Evolutionary conservation across 2,888 invertebrate genomes (phyloP).

Genomic region (Boloria selene): DNA sequence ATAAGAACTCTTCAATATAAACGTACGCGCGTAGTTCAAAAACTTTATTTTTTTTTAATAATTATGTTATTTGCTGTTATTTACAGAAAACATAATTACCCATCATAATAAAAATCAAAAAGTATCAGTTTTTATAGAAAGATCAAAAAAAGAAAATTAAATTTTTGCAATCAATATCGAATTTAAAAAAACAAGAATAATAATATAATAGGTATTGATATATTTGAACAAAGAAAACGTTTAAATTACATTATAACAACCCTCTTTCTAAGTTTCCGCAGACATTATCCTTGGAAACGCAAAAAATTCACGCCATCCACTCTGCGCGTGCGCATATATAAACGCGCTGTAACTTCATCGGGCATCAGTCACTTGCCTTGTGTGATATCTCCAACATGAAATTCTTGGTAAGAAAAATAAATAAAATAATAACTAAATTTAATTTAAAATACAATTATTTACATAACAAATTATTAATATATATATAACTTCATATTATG

Average conservation of each 20-base stretch:
- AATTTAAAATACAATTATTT: not conserved
- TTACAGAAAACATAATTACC: no score
- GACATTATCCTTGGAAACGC: conserved; percentile 53
- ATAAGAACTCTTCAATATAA: no score
- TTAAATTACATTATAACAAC: conserved; percentile 28
- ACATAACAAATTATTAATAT: not conserved
- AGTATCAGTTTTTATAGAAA: no score
- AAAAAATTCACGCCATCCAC: conserved; percentile 49
- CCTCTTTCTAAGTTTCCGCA: conserved; percentile 42
- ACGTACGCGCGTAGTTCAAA: no score
- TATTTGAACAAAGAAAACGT: conserved; percentile 19
- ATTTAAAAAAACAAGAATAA: no score
- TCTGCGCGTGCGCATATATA: conserved; percentile 52
- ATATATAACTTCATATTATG: not conserved
- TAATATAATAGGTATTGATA: no score
- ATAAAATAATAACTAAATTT: not conserved
- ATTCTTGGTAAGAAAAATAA: conserved; percentile 61
- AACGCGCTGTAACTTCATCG: conserved; percentile 47
- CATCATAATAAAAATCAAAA: no score
- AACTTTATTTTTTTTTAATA: no score
- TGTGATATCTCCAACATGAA: conserved; percentile 62
- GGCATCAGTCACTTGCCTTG: conserved; percentile 59
- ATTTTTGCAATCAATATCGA: no score
- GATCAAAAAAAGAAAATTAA: no score
- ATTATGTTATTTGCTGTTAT: no score